Evolutionary conservation across 2,797 vertebrate genomes (phyloP), one percentile per base, ranked within the genome.

Genomic region (Cryptoprocta ferox): DNA sequence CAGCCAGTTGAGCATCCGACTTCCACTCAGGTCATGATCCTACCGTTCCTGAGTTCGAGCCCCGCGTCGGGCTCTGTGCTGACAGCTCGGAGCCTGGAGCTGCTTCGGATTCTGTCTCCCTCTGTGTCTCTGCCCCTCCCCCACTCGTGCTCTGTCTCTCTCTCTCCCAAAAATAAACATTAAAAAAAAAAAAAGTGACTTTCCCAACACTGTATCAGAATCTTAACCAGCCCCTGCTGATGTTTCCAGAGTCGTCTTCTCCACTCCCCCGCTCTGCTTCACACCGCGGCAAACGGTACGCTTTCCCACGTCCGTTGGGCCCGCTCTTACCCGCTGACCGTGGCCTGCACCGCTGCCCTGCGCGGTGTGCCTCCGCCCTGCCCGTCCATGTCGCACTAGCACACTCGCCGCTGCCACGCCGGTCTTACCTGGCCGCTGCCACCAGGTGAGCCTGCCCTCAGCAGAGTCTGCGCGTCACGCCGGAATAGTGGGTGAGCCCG

Each of bases 271-370:
- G 39, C 12, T 8, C 26, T 0, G 8, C 1, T 3, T 16, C 65
- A 18, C 30, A 1, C n/a, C 2, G 9, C 3, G 18, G 53, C 63
- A 12, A 65, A 7, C 1, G 3, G 14, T 2, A 10, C n/a, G 4
- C 61, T 32, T 19, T 24, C 63, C 35, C 30, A 13, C 50, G 1
- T 0, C 0, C 6, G 2, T 3, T 9, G 2, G 1, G 19, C 12
- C 1, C 14, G 45, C 81, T 10, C 10, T 28, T 8, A 70, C 18
- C 75, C 83, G 0, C 0, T 2, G 39, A 26, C 48, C 48, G 5
- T 0, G 2, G 48, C n/a, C 3, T 1, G 0, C 1, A 0, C 75
- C 0, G 13, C 91, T 28, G 53, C 39, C 7, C 9, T 28, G 48
- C 10, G 19, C 0, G 8, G 50, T 0, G 16, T 0, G 39, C 32